Evolutionary conservation across 2,888 invertebrate species (phyloP).

Genomic region (Hypolimnas misippus): DNA sequence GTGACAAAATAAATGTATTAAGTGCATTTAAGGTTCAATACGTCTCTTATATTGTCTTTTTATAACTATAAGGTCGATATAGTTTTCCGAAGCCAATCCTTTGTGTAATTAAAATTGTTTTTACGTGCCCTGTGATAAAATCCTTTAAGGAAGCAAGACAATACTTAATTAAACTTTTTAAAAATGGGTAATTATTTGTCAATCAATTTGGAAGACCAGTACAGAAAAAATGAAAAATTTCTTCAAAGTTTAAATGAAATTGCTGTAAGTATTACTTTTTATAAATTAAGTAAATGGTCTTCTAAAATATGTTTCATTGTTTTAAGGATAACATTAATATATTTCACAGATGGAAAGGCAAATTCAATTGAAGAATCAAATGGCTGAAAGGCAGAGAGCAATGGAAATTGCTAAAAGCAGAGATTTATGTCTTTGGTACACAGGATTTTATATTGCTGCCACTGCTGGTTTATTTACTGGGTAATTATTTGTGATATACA

Average conservation of each 20-base stretch:
- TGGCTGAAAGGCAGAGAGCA: conserved; percentile 89
- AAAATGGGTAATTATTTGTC: conserved; percentile 85
- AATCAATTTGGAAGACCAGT: conserved; percentile 86
- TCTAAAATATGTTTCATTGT: too few relatives aligned
- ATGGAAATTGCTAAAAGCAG: conserved; percentile 87
- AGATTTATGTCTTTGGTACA: conserved; percentile 89
- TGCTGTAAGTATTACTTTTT: conserved; percentile 74
- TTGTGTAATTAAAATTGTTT: conserved; percentile 2
- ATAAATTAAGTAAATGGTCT: not conserved
- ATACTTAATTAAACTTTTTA: not conserved
- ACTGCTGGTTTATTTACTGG: conserved; percentile 79
- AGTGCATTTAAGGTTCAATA: not conserved
- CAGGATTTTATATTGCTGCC: conserved; percentile 86
- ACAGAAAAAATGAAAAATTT: conserved; percentile 88
- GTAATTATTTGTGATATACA: conserved; percentile 54
- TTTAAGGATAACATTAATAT: not conserved
- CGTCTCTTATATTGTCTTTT: not conserved
- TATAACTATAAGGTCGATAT: not conserved
- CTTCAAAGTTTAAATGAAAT: conserved; percentile 87
- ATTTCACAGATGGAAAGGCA: conserved; percentile 88
- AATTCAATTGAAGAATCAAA: conserved; percentile 91
- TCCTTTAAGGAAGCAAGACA: too few relatives aligned
- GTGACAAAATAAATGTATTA: not conserved
- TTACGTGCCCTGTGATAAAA: not conserved
- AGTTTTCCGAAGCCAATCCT: not conserved